Percentiles rank a stretch among this genome's conserved stretches.
Conservation (phyloP, 2,888 invertebrate genomes). For the Stictocephala bisonia region DNA sequence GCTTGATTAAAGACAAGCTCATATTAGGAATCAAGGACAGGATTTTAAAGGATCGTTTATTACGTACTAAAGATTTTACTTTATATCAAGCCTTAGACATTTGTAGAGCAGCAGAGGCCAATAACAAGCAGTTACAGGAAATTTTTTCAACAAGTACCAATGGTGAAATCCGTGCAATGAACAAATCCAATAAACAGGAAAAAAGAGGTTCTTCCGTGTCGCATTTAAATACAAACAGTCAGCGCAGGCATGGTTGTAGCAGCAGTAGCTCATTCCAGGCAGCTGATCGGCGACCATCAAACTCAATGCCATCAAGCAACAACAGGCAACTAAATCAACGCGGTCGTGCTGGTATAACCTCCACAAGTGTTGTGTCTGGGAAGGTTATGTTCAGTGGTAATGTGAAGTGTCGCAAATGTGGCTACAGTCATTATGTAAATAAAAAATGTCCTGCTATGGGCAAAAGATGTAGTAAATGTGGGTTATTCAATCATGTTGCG, state of each 20-base stretch:
- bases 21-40: conserved; percentile 10
- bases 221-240: too few species aligned
- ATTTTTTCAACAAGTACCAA: not conserved
- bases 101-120: conserved; percentile 10
- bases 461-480: conserved; percentile 48
- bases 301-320: too few species aligned
- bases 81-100: conserved; percentile 16
- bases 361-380: too few species aligned
- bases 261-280: too few species aligned
- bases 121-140: not conserved
- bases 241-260: too few species aligned
- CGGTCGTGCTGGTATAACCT: too few species aligned
- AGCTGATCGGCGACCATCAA: too few species aligned
- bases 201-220: too few species aligned
- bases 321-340: too few species aligned
- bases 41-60: conserved; percentile 8
- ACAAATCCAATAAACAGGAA: not conserved
- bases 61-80: conserved; percentile 12
- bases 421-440: conserved; percentile 33
- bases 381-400: too few species aligned
- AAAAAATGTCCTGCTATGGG: conserved; percentile 51
- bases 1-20: conserved; percentile 22
- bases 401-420: conserved; percentile 51
- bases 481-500: conserved; percentile 49
- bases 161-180: not conserved